These are phyloP conservation scores for Megalonaias nervosa DNA, from an alignment of 1,140 invertebrate species.

Conservation along the genomic window DNA sequence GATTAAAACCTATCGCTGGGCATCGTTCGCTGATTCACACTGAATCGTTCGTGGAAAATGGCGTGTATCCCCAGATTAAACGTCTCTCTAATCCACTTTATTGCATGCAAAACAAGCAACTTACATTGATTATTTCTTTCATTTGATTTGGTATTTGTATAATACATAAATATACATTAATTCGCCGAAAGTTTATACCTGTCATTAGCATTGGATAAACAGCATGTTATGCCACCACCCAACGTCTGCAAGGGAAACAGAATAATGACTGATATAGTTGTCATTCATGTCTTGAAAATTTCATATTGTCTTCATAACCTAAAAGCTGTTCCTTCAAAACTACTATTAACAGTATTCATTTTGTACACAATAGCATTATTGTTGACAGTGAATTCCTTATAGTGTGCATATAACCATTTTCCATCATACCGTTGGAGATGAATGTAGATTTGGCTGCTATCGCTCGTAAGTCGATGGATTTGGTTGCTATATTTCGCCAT, in stretches of 20 bases:
- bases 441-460: background rate
- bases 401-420: background rate
- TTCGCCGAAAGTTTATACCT: background rate
- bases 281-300: conserved; percentile 9
- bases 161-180: no score
- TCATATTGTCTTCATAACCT: conserved; percentile 18
- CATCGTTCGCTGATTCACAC: no score
- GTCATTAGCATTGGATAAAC: background rate
- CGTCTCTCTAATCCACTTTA: no score
- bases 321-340: conserved; percentile 18
- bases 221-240: conserved; percentile 29
- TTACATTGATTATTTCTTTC: no score
- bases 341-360: conserved; percentile 19
- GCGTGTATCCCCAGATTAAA: no score
- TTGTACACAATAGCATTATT: conserved; percentile 11
- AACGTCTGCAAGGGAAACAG: background rate
- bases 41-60: no score
- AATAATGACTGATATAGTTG: background rate
- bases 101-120: no score
- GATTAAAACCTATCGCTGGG: no score
- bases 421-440: conserved; percentile 4
- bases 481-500: no score
- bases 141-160: no score
- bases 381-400: conserved; percentile 18
- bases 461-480: background rate